Evolutionary conservation across 2,888 invertebrate genomes (phyloP), one percentile per base, ranked within the genome.

Genomic region (Cataglyphis livida): DNA sequence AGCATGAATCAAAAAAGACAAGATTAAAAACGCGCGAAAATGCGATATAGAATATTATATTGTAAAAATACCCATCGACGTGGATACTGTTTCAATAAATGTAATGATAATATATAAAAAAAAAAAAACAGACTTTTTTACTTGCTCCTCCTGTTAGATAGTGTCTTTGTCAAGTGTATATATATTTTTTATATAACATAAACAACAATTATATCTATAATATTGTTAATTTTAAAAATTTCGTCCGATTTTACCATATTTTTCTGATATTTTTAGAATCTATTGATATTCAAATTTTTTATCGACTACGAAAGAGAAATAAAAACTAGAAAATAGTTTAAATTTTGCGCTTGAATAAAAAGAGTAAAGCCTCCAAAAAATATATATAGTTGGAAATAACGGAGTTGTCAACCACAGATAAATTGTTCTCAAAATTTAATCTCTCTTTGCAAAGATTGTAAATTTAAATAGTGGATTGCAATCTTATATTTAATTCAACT

Each of bases 31-130:
- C n/a, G 51, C n/a, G 48, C 59, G 64, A 41, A 71, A 87, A 84
- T 32, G 74, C 75, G 88, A 89, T 81, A 87, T 85, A 76, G 87
- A 86, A 89, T 88, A 92, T 84, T 87, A 90, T 91, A 92, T 89
- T 92, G 92, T 92, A 91, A 92, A 91, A 89, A 92, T 92, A 93
- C 92, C 90, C 92, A 91, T 93, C 91, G 92, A 91, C 93, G 93
- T 93, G 92, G 91, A 91, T 91, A 92, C 91, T 93, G 93, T 93
- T 93, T 93, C 92, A 93, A 93, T 93, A 93, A 93, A 93, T 93
- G 93, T 93, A 93, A 92, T 90, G 89, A 93, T 92, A 90, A 92
- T 91, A 89, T 90, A 21, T 21, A 21, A 21, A 21, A 21, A 21
- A 25, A 25, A 88, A 84, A 82, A 32, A 51, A 41, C 41, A 38